Percentiles rank a stretch among this genome's conserved stretches.
These are phyloP conservation scores for Troilus luridus DNA, from an alignment of 2,888 invertebrate species.

Conservation along the genomic window DNA sequence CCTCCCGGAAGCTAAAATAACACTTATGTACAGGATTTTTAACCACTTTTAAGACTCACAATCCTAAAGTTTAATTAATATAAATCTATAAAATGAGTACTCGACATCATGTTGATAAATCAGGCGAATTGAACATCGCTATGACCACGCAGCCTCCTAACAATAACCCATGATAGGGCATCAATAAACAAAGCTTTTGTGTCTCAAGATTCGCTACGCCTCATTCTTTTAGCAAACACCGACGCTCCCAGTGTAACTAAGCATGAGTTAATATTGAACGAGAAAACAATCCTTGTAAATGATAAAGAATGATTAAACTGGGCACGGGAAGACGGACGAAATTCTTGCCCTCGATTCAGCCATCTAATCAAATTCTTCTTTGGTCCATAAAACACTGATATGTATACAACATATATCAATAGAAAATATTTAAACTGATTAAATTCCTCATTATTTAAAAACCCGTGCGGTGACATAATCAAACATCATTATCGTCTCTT, in stretches of 20 bases:
- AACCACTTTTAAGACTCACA: no score
- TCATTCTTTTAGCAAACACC: background rate
- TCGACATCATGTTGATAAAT: background rate
- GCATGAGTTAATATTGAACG: background rate
- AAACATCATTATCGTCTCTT: background rate
- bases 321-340: background rate
- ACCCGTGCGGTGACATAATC: background rate
- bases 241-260: background rate
- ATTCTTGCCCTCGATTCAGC: background rate
- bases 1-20: background rate
- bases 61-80: no score
- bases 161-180: background rate
- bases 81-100: no score
- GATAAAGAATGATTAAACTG: background rate
- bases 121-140: background rate
- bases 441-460: background rate
- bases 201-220: background rate
- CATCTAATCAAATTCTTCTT: background rate
- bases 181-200: no score
- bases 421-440: conserved; percentile 1
- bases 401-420: background rate
- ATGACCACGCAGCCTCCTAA: background rate
- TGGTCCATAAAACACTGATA: background rate
- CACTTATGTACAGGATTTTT: background rate
- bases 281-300: background rate